Conservation (phyloP, 2,797 vertebrate genomes). For the Enteromius viviparus region DNA sequence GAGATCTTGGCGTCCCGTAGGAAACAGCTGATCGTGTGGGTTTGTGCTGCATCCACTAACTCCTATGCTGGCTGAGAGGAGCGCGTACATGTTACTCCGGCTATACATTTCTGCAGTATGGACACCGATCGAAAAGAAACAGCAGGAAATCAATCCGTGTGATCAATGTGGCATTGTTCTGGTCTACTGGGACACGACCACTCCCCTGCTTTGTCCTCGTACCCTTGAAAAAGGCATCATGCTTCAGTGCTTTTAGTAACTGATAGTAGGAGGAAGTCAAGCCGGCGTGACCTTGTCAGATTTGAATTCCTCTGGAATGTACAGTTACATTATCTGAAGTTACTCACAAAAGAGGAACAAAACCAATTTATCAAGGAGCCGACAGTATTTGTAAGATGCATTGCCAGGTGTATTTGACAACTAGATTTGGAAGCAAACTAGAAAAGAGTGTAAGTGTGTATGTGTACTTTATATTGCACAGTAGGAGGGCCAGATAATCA, state of each 20-base stretch:
- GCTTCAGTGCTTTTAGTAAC: slow-evolving; percentile 25
- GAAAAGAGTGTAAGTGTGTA: not conserved
- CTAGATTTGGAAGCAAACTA: not conserved
- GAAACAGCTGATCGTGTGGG: slow-evolving; percentile 13
- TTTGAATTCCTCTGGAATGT: slow-evolving; percentile 19
- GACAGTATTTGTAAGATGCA: not conserved
- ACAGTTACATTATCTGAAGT: not conserved
- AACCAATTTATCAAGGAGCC: not conserved
- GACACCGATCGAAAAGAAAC: slow-evolving; percentile 5
- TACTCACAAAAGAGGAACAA: not conserved
- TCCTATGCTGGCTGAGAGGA: slow-evolving; percentile 9
- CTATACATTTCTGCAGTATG: slow-evolving; percentile 23
- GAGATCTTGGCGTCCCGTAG: slow-evolving; percentile 5
- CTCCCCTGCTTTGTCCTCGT: slow-evolving; percentile 31
- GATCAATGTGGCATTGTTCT: slow-evolving; percentile 41
- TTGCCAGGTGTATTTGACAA: not conserved
- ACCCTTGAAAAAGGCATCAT: slow-evolving; percentile 39
- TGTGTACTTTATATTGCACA: not conserved
- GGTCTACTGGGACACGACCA: slow-evolving; percentile 1
- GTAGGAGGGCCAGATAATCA: not conserved
- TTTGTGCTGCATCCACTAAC: slow-evolving; percentile 1
- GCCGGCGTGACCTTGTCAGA: slow-evolving; percentile 52
- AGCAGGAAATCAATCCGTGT: slow-evolving; percentile 34
- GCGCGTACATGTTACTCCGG: not conserved
- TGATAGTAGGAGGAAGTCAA: slow-evolving; percentile 36